Conservation (phyloP, 2,797 vertebrate species). For the Picus viridis region DNA sequence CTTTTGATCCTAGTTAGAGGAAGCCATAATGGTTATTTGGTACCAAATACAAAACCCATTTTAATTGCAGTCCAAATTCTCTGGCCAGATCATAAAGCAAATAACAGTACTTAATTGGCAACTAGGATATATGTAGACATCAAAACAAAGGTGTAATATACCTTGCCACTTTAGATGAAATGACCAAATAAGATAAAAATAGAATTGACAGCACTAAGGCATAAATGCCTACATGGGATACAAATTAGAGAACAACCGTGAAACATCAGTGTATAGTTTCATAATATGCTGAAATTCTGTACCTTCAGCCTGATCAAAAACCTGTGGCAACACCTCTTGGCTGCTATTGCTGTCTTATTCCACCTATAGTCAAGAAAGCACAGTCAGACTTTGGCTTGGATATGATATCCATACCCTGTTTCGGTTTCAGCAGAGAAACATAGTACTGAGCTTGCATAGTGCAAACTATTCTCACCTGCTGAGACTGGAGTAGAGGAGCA, state of each 20-base stretch:
- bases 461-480: slow-evolving; percentile 48
- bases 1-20: neutral
- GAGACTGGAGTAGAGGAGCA: neutral
- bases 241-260: neutral
- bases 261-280: neutral
- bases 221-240: neutral
- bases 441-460: neutral
- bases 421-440: slow-evolving; percentile 40
- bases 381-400: slow-evolving; percentile 30
- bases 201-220: neutral
- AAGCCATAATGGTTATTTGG: neutral
- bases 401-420: neutral
- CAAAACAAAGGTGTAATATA: neutral
- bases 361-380: neutral
- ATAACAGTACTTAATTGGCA: neutral
- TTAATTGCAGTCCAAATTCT: neutral
- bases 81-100: neutral
- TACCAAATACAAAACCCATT: neutral
- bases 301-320: slow-evolving; percentile 10
- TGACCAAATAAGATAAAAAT: neutral
- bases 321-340: neutral
- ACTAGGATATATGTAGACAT: neutral
- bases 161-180: neutral
- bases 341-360: slow-evolving; percentile 30
- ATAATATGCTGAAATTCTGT: neutral